Evolutionary conservation across 1,140 invertebrate species (phyloP), one percentile per base, ranked within the genome.

Genomic region (Gryllus bimaculatus): DNA sequence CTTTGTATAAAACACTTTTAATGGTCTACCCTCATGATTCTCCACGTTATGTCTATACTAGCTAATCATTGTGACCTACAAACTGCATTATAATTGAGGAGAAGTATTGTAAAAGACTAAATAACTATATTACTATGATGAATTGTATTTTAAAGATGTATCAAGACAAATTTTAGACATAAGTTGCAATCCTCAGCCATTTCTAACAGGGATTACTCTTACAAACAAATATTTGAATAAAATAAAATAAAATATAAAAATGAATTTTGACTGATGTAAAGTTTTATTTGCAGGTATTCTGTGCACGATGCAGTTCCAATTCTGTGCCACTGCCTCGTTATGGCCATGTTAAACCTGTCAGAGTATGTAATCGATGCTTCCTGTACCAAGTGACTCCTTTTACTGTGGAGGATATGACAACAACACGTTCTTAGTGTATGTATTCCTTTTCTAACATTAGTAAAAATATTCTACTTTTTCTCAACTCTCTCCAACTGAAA

Each of bases 361-460:
- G 97, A 76, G 96, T 98, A 3, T 99, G 97, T 85, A 97, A 97
- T 83, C 91, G 94, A 79, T 98, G 97, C 87, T 97, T 94, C 85
- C 88, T 91, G 75, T 92, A 91, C 82, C 90, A 91, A 83, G 89
- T 92, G 54, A 91, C 91, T 39, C 91, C 91, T 48, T 92, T 92
- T 84, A 91, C 90, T n/a, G 84, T 87, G 82, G 81, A 82, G 74
- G 77, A 82, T 73, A 74, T 81, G 73, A 74, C 81, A n/a, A 48
- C 79, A n/a, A 77, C 54, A 66, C 54, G 76, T 26, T 81, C 81
- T 26, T 81, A 77, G 76, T 77, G 10, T 10, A 18, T 76, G 15
- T 39, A 15, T 76, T n/a, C n/a, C 47, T 47, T 10, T 47, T 77
- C 20, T 77, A 8, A 20, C 15, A 66, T 66, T 66, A 66, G 18